Conservation (phyloP, 2,888 invertebrate species). For the Thera britannica region DNA sequence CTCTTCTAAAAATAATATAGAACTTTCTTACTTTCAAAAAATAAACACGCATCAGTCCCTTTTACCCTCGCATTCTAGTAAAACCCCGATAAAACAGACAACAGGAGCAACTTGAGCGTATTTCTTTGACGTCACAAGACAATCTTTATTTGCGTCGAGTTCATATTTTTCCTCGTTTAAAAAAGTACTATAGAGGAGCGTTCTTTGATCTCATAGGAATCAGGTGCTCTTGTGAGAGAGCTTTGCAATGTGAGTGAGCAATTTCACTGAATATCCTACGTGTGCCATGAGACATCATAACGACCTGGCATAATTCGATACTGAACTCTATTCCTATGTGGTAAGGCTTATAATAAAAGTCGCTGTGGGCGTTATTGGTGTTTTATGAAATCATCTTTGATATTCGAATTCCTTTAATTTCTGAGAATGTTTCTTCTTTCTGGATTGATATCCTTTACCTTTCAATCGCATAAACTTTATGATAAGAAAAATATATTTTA, state of each 20-base stretch:
- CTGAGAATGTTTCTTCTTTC: slow-evolving; percentile 1
- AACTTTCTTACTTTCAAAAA: slow-evolving; percentile 6
- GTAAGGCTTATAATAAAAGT: slow-evolving; percentile 4
- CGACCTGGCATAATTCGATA: slow-evolving; percentile 16
- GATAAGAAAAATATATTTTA: no score
- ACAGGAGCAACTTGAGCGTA: slow-evolving; percentile 30
- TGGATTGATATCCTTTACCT: slow-evolving; percentile 8
- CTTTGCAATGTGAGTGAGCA: slow-evolving; percentile 38
- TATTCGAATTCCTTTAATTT: slow-evolving; percentile 10
- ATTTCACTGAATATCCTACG: slow-evolving; percentile 37
- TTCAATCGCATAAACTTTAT: not conserved
- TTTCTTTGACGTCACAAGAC: slow-evolving; percentile 44
- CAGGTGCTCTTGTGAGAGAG: slow-evolving; percentile 41
- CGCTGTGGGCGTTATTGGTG: not conserved
- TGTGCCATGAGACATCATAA: slow-evolving; percentile 20
- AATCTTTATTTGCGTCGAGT: slow-evolving; percentile 46
- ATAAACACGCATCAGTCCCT: slow-evolving; percentile 2
- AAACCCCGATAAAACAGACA: slow-evolving; percentile 21
- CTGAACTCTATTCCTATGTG: slow-evolving; percentile 19
- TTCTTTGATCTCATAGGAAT: slow-evolving; percentile 42
- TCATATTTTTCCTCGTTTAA: slow-evolving; percentile 45
- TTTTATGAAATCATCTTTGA: slow-evolving; percentile 5
- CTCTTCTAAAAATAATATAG: not conserved
- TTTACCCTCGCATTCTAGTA: slow-evolving; percentile 11
- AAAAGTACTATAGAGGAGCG: slow-evolving; percentile 29